These are phyloP conservation scores for Cotesia vestalis DNA, from an alignment of 1,140 invertebrate genomes.

Conservation along the genomic window DNA sequence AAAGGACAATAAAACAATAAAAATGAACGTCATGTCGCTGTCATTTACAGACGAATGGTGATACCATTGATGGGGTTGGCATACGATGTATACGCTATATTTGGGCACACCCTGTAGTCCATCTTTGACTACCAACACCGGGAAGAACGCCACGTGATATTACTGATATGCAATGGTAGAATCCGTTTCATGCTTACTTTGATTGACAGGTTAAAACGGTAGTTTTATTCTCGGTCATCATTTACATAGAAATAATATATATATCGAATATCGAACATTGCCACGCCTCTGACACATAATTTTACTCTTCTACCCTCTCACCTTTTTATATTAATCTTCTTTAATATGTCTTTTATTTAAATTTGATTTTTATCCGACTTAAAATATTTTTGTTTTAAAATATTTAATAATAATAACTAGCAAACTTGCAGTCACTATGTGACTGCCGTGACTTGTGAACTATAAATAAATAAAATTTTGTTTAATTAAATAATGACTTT, in stretches of 20 bases:
- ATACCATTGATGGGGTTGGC: no score
- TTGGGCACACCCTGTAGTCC: slow-evolving; percentile 23
- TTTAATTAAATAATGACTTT: no score
- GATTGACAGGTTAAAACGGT: slow-evolving; percentile 44
- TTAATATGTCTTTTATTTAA: no score
- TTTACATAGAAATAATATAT: slow-evolving; percentile 30
- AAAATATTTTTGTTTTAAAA: no score
- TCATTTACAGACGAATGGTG: no score
- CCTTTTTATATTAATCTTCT: not conserved
- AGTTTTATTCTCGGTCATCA: slow-evolving; percentile 42
- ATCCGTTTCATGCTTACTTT: slow-evolving; percentile 3
- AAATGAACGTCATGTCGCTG: no score
- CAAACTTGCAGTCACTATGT: no score
- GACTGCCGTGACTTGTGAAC: no score
- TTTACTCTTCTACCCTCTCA: slow-evolving; percentile 26
- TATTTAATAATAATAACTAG: no score
- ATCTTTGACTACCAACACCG: slow-evolving; percentile 18
- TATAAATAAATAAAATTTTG: no score
- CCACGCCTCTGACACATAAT: slow-evolving; percentile 20
- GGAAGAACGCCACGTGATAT: not conserved
- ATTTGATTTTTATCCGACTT: no score
- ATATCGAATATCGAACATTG: not conserved
- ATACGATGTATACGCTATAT: not conserved
- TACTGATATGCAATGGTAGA: slow-evolving; percentile 1
- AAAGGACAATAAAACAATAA: no score